Base-by-base conservation (phyloP, 1,140 invertebrate species). In the Magallana gigas region DNA sequence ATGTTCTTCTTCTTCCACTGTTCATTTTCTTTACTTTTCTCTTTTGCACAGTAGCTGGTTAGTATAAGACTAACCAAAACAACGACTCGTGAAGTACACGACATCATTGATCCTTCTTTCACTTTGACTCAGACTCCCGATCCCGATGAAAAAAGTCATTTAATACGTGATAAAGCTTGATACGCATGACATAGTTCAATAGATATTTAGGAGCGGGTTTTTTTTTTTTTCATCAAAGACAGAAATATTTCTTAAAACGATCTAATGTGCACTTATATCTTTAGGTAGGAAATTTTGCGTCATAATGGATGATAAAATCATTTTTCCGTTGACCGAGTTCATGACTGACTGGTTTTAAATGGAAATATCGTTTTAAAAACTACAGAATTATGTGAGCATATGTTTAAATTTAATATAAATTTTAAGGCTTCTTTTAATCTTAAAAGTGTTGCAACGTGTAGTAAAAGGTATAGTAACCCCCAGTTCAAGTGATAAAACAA, bases 1-100 rank as follows among this genome's bases (percentile, higher is more conserved):
- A 99, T 97, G 76, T 94, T 91, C 91, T 95, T 95, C 88, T 94
- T 93, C 89, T 95, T 95, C 92, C 93, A 94, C 86, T 92, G 93
- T 83, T 92, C 84, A 12, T 89, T 87, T 71, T 87, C 90, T 62
- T 87, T 85, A 48, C 88, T 62, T 59, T 89, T 86, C 36, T 88
- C 64, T 60, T 90, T 81, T 8, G 68, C 68, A 12, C 68, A 76
- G 8, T 29, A 29, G 23, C 68, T 76, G 6, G 29, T 76, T 8
- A 76, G 3, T 12, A 76, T 36, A 12, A 76, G 36, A 36, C 68
- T 48, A 7, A 29, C 1, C 23, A 36, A 29, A 18, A 76, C 12
- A 29, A 71, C 23, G 1, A 76, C 68, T 29, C 36, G 68, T 76
- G 68, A 76, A 76, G 23, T 76, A 76, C 68, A 76, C 68, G 68